A percentile compares a stretch with the other conserved stretches of the same genome.
Evolutionary conservation across 1,140 invertebrate genomes (phyloP).

Genomic region (Drosophila santomea): DNA sequence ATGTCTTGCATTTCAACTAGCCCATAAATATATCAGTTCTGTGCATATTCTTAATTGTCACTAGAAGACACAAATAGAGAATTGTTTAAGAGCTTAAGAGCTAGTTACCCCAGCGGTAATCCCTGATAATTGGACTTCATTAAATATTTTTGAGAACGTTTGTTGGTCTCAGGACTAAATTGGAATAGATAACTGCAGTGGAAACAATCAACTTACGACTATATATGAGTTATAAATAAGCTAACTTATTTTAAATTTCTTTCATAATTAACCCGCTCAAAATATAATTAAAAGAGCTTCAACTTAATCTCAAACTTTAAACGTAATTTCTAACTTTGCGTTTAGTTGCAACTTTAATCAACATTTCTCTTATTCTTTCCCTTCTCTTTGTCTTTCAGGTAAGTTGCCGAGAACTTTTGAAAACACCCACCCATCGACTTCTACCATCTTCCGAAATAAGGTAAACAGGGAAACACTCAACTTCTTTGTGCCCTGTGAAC

Average conservation of each 20-base stretch:
- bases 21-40: slow-evolving; percentile 74
- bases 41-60: slow-evolving; percentile 47
- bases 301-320: slow-evolving; percentile 57
- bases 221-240: no score
- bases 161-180: background rate
- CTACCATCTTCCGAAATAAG: slow-evolving; percentile 42
- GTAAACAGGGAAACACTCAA: slow-evolving; percentile 51
- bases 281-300: slow-evolving; percentile 7
- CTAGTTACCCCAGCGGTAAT: no score
- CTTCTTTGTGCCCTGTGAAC: slow-evolving; percentile 45
- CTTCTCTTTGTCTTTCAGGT: slow-evolving; percentile 61
- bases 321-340: slow-evolving; percentile 64
- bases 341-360: slow-evolving; percentile 47
- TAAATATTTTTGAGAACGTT: slow-evolving; percentile 22
- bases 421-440: slow-evolving; percentile 12
- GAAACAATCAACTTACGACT: no score
- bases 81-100: slow-evolving; percentile 5
- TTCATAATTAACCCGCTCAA: background rate
- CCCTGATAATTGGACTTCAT: slow-evolving; percentile 49
- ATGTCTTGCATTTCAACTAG: slow-evolving; percentile 29
- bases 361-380: slow-evolving; percentile 36
- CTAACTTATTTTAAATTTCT: background rate
- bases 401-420: slow-evolving; percentile 61
- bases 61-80: slow-evolving; percentile 12
- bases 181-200: no score